A percentile compares a stretch with the other conserved stretches of the same genome.
phyloP scores from a whole-genome alignment of 2,797 vertebrate species.

The Sylvia borin region DNA sequence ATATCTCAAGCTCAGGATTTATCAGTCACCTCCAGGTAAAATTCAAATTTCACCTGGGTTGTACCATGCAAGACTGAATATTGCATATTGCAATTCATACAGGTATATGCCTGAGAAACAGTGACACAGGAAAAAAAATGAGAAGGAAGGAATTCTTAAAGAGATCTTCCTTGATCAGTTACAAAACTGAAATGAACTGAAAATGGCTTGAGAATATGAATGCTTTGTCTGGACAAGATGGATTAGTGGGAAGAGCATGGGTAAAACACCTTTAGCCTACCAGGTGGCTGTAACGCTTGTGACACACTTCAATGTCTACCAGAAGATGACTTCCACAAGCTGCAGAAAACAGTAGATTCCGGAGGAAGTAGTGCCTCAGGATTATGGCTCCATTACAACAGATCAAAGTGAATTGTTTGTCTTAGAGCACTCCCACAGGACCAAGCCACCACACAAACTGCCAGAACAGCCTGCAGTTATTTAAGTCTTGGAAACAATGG shows the following conservation, averaged over 20 bases:
- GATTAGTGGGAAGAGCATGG: background rate
- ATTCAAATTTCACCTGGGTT: background rate
- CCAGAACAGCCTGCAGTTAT: background rate
- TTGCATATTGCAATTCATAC: background rate
- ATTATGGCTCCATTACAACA: slow-evolving; percentile 9
- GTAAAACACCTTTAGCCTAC: background rate
- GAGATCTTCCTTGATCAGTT: background rate
- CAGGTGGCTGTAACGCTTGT: background rate
- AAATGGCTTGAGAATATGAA: background rate
- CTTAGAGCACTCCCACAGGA: slow-evolving; percentile 40
- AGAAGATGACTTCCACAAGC: background rate
- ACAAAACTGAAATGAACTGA: background rate
- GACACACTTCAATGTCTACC: background rate
- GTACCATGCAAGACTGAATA: background rate
- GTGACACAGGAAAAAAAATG: background rate
- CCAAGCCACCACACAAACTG: slow-evolving; percentile 12
- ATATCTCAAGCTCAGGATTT: background rate
- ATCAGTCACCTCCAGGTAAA: background rate
- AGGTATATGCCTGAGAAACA: background rate
- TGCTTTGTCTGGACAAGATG: background rate
- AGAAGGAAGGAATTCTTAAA: background rate
- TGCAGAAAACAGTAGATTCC: background rate
- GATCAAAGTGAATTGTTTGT: slow-evolving; percentile 59
- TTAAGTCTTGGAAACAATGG: slow-evolving; percentile 54
- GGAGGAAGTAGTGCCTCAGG: slow-evolving; percentile 21